Evolutionary conservation across 2,113 vertebrate genomes (phyloP), one percentile per base, ranked within the genome.

Genomic region (Microcebus jonahi): DNA sequence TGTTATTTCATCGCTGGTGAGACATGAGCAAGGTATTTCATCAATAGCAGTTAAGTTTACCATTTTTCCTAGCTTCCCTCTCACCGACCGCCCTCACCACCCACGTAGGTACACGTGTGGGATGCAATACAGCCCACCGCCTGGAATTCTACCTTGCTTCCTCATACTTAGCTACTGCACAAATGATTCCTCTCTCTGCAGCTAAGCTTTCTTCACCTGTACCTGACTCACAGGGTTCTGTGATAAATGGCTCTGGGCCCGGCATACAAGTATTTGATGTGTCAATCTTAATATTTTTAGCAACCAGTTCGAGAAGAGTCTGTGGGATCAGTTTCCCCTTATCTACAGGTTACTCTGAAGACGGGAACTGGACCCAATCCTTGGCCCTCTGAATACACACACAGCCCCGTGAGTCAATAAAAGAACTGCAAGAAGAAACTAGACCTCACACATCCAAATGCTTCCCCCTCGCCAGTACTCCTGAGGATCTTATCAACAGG

Each of bases 401-500:
- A 1, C 0, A 73, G 57, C 63, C 45, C 79, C 6, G 10, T 5
- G 9, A 63, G 50, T 75, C 89, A 83, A 70, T 0, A 80, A 82
- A 61, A 42, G 48, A 77, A 83, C 55, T 55, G 83, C 76, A 75
- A 73, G 53, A 65, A 94, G 61, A 34, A 94, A 67, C 88, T 17
- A n/a, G 80, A 88, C 53, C 82, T 95, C 87, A 67, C 70, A 86
- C 39, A 81, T 81, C 53, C 53, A 59, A 0, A 25, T 17, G 2
- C 10, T 9, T 0, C 61, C 88, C 14, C 11, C 48, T 3, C 2
- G 15, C 67, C 1, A 71, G 36, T 57, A n/a, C 6, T 6, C 94
- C 42, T 0, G 0, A 81, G 86, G 94, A 92, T 59, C 87, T 94
- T 65, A 73, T 91, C 94, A 88, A 1, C 75, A 86, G 85, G 97